Conservation (phyloP, 2,888 invertebrate genomes). For the Diarsia mendica region DNA sequence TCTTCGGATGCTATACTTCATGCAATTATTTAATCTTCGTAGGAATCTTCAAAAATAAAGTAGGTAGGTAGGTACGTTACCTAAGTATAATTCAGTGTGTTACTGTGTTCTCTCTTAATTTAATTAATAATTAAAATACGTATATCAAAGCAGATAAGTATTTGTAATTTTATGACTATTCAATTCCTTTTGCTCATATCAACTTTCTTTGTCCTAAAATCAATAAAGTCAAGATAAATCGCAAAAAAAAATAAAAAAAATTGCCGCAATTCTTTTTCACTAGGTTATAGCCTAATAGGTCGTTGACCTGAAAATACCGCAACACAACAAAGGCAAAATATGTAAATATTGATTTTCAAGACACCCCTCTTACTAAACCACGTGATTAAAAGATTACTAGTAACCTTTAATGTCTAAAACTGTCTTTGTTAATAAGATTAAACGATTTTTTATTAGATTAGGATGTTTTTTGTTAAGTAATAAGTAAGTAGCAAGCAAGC, state of each 20-base stretch:
- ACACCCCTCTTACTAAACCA: conserved; percentile 16
- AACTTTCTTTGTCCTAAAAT: not conserved
- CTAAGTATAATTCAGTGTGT: no score
- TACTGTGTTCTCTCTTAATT: no score
- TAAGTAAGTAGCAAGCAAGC: conserved; percentile 42
- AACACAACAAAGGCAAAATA: conserved; percentile 57
- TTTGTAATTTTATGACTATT: not conserved
- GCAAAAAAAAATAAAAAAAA: no score
- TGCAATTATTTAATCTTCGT: not conserved
- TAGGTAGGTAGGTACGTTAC: no score
- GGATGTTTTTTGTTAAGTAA: conserved; percentile 35
- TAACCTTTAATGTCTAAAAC: not conserved
- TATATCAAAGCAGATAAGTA: no score
- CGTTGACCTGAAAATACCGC: conserved; percentile 64
- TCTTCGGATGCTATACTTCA: conserved; percentile 8
- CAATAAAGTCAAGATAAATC: not conserved
- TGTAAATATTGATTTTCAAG: conserved; percentile 65
- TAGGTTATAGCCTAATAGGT: conserved; percentile 41
- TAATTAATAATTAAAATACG: no score
- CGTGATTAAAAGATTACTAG: not conserved
- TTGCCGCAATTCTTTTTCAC: conserved; percentile 38
- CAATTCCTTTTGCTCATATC: not conserved
- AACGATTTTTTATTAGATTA: conserved; percentile 29
- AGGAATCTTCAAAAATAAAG: not conserved
- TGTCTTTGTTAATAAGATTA: conserved; percentile 18